Conservation (phyloP, 2,797 vertebrate genomes). For the Gymnothorax javanicus region DNA sequence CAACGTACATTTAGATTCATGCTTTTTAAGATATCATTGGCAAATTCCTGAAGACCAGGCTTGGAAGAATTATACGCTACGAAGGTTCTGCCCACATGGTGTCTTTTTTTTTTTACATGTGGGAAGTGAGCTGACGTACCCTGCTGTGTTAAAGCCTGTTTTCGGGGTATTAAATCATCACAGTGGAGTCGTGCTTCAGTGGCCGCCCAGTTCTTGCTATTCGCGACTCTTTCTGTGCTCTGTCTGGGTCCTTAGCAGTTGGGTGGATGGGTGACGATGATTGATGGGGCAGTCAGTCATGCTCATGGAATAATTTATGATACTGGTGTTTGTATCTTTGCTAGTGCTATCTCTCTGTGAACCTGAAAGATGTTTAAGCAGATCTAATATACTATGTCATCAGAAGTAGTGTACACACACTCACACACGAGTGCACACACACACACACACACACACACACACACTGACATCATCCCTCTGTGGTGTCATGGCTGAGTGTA, state of each 20-base stretch:
- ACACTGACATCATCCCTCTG: not conserved
- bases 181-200: not conserved
- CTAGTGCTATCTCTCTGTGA: not conserved
- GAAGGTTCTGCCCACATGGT: too few species aligned
- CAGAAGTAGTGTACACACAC: not conserved
- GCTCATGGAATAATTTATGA: not conserved
- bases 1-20: too few species aligned
- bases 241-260: not conserved
- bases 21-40: too few species aligned
- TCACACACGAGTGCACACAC: not conserved
- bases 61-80: too few species aligned
- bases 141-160: not conserved
- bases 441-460: not conserved
- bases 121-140: too few species aligned
- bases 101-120: too few species aligned
- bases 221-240: not conserved
- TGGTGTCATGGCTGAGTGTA: not conserved
- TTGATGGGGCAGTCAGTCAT: not conserved
- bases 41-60: too few species aligned
- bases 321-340: not conserved
- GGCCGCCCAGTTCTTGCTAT: not conserved
- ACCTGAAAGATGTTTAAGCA: not conserved
- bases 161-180: not conserved
- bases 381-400: not conserved
- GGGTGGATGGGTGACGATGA: not conserved